phyloP scores from a whole-genome alignment of 2,113 vertebrate genomes.

The Telmatochromis sp. region DNA sequence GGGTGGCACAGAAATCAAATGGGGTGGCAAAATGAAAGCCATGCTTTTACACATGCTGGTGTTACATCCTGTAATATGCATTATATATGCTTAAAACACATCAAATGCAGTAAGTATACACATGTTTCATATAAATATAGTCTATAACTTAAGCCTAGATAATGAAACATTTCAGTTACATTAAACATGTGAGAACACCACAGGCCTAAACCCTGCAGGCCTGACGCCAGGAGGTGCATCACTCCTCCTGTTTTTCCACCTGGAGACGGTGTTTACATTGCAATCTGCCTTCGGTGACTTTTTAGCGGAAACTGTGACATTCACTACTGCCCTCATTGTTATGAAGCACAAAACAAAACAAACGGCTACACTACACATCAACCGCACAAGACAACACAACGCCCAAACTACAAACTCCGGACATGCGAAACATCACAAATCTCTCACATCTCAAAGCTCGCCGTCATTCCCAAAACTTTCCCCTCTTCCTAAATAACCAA shows the following conservation, averaged over 20 bases:
- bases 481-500: neutral
- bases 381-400: neutral
- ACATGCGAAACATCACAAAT: neutral
- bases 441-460: neutral
- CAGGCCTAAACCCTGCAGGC: neutral
- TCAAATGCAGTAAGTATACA: neutral
- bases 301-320: neutral
- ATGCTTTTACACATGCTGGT: neutral
- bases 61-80: neutral
- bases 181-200: neutral
- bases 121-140: neutral
- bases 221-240: neutral
- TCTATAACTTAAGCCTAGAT: neutral
- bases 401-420: neutral
- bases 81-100: neutral
- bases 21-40: neutral
- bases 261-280: neutral
- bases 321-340: neutral
- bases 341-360: neutral
- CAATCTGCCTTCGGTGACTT: neutral
- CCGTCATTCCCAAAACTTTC: neutral
- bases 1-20: neutral
- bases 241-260: neutral
- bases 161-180: neutral
- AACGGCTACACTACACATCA: neutral